Base-by-base conservation (phyloP, 2,113 vertebrate genomes). In the Coracopsis vasa region DNA sequence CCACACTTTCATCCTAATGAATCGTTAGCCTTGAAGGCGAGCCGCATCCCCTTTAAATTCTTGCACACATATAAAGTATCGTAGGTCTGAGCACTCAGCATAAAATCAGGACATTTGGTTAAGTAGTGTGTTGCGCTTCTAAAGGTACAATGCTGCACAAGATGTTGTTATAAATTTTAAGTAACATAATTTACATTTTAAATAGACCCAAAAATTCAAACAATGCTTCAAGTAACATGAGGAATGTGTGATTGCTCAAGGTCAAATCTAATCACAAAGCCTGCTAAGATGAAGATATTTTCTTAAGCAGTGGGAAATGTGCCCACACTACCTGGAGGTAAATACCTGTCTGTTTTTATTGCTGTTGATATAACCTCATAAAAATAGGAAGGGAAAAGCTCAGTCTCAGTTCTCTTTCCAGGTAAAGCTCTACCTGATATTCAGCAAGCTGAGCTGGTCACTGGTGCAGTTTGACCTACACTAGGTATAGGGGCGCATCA, bases 291-390 rank as follows among this genome's bases (percentile, higher is more conserved):
- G 45, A 82, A 47, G 75, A 92, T 66, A 23, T 58, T 80, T 92
- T 86, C 80, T 88, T 92, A 88, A 92, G 45, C 58, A n/a, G 80
- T 47, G 29, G 47, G 29, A 94, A 92, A 97, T 90, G 95, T 92
- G 85, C 69, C 71, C 35, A 3, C 0, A 1, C 48, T 92, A 45
- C 78, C 66, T 69, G 51, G 91, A 88, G 94, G 92, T 86, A 94
- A 96, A 94, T 95, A 95, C 84, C 85, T 96, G 94, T 44, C 88
- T 77, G 67, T 42, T 94, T 95, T 96, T 96, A 97, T 96, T 80
- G 87, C 77, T 89, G 73, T 33, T 94, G 92, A 89, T 89, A 42
- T 8, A 92, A 66, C 24, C 79, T 87, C 83, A 89, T 66, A 94
- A 90, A 93, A 78, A 70, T 35, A 24, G 60, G 92, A 85, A 71